Conservation (phyloP, 2,888 invertebrate genomes). For the Mechanitis messenoides region DNA sequence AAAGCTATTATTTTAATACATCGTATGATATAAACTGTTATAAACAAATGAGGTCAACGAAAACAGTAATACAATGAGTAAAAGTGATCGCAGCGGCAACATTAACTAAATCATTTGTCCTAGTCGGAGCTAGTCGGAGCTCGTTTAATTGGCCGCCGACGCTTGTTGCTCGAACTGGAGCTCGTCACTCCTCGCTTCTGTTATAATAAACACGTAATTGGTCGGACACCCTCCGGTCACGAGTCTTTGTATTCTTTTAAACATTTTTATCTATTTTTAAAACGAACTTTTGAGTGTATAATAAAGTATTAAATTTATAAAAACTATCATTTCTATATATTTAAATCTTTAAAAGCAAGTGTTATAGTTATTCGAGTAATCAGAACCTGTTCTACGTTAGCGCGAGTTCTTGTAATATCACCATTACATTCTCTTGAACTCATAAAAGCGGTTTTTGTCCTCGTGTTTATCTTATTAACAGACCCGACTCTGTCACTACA, state of each 20-base stretch:
- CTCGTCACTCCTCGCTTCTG: constrained; percentile 38
- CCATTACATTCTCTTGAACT: constrained; percentile 56
- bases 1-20: too few relatives aligned
- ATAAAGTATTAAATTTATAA: too few relatives aligned
- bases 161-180: constrained; percentile 33
- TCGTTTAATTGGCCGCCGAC: constrained; percentile 44
- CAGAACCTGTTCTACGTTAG: constrained; percentile 46
- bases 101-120: constrained; percentile 16
- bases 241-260: background rate
- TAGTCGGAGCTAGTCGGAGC: constrained; percentile 26
- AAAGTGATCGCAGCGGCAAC: background rate
- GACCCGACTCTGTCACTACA: constrained; percentile 41
- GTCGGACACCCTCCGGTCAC: constrained; percentile 20
- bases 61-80: background rate
- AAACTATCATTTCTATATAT: too few relatives aligned
- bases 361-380: constrained; percentile 44
- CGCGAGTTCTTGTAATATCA: constrained; percentile 52
- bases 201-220: constrained; percentile 44
- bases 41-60: too few relatives aligned
- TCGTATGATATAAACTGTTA: too few relatives aligned
- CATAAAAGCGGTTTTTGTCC: constrained; percentile 60
- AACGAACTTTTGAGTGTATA: background rate
- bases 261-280: background rate
- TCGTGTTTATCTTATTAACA: constrained; percentile 57
- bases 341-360: constrained; percentile 20